Evolutionary conservation across 2,888 invertebrate species (phyloP).

Genomic region (Parnassius glacialis): DNA sequence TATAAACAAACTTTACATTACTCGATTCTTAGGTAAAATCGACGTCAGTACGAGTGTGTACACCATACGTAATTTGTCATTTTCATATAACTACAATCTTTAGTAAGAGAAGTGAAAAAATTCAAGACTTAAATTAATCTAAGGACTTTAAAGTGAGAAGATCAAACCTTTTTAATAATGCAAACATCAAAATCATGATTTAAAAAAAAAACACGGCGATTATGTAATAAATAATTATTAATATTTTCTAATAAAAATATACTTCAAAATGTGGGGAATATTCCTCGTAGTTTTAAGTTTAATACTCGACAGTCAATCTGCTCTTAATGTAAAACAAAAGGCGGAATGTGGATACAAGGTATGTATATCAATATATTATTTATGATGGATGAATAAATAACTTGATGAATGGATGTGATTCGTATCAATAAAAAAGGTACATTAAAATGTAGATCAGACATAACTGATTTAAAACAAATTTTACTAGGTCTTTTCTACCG

Average conservation of each 20-base stretch:
- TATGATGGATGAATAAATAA: no score
- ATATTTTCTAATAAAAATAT: not conserved
- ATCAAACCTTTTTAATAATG: no score
- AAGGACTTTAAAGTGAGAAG: no score
- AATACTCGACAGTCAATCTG: slow-evolving; percentile 5
- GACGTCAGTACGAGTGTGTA: slow-evolving; percentile 11
- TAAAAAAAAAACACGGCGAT: no score
- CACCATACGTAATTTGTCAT: slow-evolving; percentile 3
- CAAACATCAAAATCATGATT: no score
- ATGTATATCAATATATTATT: slow-evolving; percentile 5
- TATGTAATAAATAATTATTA: not conserved
- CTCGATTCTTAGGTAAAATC: slow-evolving; percentile 16
- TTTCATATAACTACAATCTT: slow-evolving; percentile 1
- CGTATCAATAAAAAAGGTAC: no score
- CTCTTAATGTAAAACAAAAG: slow-evolving; percentile 35
- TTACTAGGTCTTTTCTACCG: no score
- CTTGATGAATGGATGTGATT: no score
- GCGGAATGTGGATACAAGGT: slow-evolving; percentile 69
- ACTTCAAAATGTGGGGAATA: not conserved
- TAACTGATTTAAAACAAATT: no score
- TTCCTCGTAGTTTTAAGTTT: slow-evolving; percentile 18
- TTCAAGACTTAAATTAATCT: no score
- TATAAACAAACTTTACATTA: slow-evolving; percentile 20
- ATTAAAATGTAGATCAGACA: no score
- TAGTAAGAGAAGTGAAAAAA: no score